phyloP scores from a whole-genome alignment of 2,888 invertebrate species.

The Melanotus villosus region DNA sequence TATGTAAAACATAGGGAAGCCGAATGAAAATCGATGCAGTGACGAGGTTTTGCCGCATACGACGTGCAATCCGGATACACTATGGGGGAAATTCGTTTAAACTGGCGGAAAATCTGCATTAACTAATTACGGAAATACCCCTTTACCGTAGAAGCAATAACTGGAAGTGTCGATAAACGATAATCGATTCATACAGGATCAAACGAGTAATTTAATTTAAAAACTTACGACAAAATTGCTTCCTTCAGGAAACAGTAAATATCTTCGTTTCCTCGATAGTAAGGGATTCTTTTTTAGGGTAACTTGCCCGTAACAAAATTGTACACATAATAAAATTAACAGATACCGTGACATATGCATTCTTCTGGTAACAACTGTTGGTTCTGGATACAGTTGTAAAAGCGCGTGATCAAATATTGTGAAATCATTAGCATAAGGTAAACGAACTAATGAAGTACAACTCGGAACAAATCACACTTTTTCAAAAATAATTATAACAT shows the following conservation, averaged over 20 bases:
- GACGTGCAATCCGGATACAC: conserved; percentile 35
- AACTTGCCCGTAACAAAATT: conserved; percentile 43
- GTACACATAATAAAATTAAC: conserved; percentile 15
- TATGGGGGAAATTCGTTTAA: conserved; percentile 42
- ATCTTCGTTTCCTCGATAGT: conserved; percentile 68
- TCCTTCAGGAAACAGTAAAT: conserved; percentile 70
- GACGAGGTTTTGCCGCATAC: conserved; percentile 35
- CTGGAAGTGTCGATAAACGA: neutral
- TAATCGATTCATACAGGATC: neutral
- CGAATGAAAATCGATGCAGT: conserved; percentile 38
- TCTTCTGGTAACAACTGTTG: neutral
- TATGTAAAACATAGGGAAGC: conserved; percentile 19
- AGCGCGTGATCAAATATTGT: neutral
- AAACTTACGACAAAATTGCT: conserved; percentile 65
- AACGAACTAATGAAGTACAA: neutral
- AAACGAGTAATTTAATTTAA: conserved; percentile 4
- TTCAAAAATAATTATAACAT: neutral
- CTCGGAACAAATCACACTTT: neutral
- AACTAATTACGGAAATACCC: conserved; percentile 26
- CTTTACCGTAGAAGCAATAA: conserved; percentile 6
- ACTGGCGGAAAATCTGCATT: conserved; percentile 36
- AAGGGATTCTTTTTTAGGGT: conserved; percentile 56
- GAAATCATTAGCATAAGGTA: neutral
- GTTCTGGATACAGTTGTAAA: neutral
- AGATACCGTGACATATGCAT: conserved; percentile 23